Base-by-base conservation (phyloP, 1,140 invertebrate genomes). In the Microplitis demolitor region DNA sequence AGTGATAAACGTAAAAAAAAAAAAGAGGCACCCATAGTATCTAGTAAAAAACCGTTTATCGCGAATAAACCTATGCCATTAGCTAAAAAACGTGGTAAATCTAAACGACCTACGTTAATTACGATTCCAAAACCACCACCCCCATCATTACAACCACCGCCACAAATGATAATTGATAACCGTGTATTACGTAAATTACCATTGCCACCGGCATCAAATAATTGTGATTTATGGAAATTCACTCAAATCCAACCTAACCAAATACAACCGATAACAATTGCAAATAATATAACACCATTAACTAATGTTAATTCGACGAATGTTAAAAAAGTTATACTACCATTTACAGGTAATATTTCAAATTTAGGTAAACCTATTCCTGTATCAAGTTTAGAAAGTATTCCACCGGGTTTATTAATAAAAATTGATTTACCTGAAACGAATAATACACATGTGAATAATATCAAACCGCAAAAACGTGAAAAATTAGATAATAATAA, bases 11-110 rank as follows among this genome's bases (percentile, higher is more conserved):
- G 50, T 56, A 66, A 80, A 80, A 67, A 77, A 62, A 34, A 37
- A 24, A 6, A 74, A 77, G 54, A 58, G 6, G 14, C 67, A 53
- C 80, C 83, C 53, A 54, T 84, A 50, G 84, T 87, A 4, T 87
- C 85, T 4, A 86, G 86, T 60, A 87, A 87, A 45, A 87, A 87
- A 61, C 85, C 86, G 33, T 85, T 85, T 64, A 68, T 86, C 5
- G 83, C 83, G 50, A 84, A 84, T 50, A 87, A 86, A 71, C 85
- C 85, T 13, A 74, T 81, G 2, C 86, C 86, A 4, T 74, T 87
- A n/a, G 85, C 85, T 3, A 87, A 87, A 14, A 87, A 87, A 79
- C 76, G 86, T 51, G 86, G 86, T 0, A 86, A 86, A 72, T 83
- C 82, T 0, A 81, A 78, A 67, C 75, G 86, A 67, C 84, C 86